Conservation (phyloP, 2,888 invertebrate genomes). For the Agonum fuliginosum region DNA sequence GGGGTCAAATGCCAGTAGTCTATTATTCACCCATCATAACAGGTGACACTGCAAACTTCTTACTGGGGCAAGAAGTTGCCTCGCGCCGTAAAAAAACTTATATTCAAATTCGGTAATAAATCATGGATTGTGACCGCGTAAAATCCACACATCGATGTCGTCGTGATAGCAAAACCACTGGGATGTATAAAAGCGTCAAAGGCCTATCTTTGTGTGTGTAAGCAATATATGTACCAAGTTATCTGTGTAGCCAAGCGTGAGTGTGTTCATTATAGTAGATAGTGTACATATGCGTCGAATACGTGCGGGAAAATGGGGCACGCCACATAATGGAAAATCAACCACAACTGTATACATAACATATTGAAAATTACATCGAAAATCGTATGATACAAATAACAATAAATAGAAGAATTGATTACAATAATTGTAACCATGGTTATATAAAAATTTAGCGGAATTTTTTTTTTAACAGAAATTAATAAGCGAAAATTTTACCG, state of each 20-base stretch:
- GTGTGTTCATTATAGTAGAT: conserved; percentile 23
- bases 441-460: too few species aligned
- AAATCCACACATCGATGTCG: too few species aligned
- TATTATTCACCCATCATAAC: conserved; percentile 37
- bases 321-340: too few species aligned
- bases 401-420: too few species aligned
- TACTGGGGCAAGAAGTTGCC: conserved; percentile 16
- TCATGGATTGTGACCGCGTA: conserved; percentile 13
- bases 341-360: too few species aligned
- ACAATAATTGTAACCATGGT: too few species aligned
- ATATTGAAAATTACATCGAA: too few species aligned
- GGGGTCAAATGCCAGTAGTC: conserved; percentile 26
- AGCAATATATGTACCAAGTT: neutral
- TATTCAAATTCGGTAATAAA: conserved; percentile 24
- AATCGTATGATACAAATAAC: too few species aligned
- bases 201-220: neutral
- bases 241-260: neutral
- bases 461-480: too few species aligned
- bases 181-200: conserved; percentile 12
- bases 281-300: too few species aligned
- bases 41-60: conserved; percentile 22
- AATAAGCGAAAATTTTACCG: too few species aligned
- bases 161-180: neutral
- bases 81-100: conserved; percentile 13
- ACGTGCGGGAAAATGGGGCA: too few species aligned